Evolutionary conservation across 2,888 invertebrate genomes (phyloP), one percentile per base, ranked within the genome.

Genomic region (Eristalis arbustorum): DNA sequence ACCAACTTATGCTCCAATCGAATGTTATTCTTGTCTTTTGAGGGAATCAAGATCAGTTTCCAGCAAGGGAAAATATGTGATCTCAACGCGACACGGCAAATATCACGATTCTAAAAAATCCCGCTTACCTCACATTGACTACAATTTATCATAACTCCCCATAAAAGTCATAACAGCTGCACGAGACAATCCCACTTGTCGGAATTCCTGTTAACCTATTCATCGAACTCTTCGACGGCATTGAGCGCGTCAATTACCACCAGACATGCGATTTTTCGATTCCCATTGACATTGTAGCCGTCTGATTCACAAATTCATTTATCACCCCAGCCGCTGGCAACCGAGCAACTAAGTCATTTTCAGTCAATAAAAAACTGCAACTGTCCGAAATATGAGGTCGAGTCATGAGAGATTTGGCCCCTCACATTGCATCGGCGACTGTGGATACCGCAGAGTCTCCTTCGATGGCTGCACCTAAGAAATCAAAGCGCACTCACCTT

Each of bases 261-360:
- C 28, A 23, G 23, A 22, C 74, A 74, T 57, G 74, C 74, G 57
- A 74, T 66, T 40, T 28, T 22, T 25, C 40, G 25, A 59, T 74
- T 66, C 18, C 6, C 69, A 59, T 28, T 61, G 25, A 74, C 74
- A 74, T 74, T 74, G 74, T 66, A 74, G 34, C 59, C 64, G 25
- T 57, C 59, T 66, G 40, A 66, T 66, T 40, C 40, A 40, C 25
- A 57, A 82, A 76, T 72, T 76, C 68, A 73, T 73, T 83, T 73
- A 77, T 73, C 67, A 67, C 72, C 61, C 40, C 4, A 59, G 59
- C 61, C 61, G 67, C 73, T 59, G 62, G n/a, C 56, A 79, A 68
- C 73, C 79, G 62, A 28, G 61, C 68, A 13, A 3, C 59, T 13
- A 68, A 80, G 61, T 73, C 67, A 63, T 80, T 67, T 37, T 56